A percentile compares a stretch with the other conserved stretches of the same genome.
phyloP scores from a whole-genome alignment of 2,797 vertebrate species.

The Notamacropus eugenii region DNA sequence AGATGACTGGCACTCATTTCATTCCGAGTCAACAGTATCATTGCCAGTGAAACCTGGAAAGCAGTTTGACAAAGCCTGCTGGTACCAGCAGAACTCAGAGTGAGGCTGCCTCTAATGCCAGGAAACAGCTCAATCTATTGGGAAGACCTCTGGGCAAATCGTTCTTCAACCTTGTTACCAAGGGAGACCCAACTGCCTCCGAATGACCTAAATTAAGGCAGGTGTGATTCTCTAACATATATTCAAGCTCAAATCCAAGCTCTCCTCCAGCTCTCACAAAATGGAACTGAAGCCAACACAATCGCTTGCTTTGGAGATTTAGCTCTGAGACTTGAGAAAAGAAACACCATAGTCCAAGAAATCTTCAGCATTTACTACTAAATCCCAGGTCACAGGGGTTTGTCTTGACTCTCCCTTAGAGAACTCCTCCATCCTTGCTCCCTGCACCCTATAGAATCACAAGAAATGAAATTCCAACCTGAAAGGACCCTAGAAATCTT shows the following conservation, averaged over 20 bases:
- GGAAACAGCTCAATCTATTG: not conserved
- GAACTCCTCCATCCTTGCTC: not conserved
- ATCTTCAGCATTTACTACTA: not conserved
- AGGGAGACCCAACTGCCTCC: not conserved
- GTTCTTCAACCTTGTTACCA: not conserved
- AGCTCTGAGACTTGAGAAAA: not conserved
- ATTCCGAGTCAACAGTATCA: not conserved
- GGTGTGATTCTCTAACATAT: not conserved
- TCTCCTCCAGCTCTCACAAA: not conserved
- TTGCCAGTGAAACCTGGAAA: not conserved
- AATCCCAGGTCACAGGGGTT: not conserved
- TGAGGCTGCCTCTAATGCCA: not conserved
- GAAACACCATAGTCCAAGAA: not conserved
- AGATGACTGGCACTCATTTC: not conserved
- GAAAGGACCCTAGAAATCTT: not conserved
- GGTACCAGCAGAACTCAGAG: not conserved
- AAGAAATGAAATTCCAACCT: not conserved
- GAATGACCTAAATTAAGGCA: not conserved
- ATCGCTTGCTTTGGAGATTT: not conserved
- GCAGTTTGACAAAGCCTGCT: not conserved
- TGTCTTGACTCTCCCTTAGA: not conserved
- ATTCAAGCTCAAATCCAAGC: not conserved
- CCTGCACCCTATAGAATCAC: not conserved
- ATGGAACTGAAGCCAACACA: not conserved
- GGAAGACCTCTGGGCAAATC: not conserved